Percentiles rank a stretch among this genome's conserved stretches.
Conservation (phyloP, 2,888 invertebrate species). For the Rambutsinella grinnellia region DNA sequence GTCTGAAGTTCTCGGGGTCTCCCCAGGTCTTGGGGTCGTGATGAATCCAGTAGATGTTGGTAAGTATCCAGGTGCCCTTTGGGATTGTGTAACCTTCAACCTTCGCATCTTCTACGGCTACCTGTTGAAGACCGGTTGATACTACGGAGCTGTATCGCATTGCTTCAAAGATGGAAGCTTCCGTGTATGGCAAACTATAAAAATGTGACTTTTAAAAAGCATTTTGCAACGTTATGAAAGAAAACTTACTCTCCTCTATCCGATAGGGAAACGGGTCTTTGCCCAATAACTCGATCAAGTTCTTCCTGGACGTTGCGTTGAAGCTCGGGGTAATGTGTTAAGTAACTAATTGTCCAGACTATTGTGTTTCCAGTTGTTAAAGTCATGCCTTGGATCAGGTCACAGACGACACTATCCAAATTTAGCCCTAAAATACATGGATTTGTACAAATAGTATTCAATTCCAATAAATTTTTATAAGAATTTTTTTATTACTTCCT, state of each 20-base stretch:
- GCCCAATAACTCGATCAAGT: constrained; percentile 14
- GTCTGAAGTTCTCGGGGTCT: constrained; percentile 22
- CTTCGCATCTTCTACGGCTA: not conserved
- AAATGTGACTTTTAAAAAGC: not conserved
- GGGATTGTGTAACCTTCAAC: constrained; percentile 22
- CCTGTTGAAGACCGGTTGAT: constrained; percentile 13
- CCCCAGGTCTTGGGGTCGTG: constrained; percentile 18
- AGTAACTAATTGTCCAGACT: constrained; percentile 2
- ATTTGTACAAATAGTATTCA: not conserved
- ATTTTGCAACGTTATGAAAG: not conserved
- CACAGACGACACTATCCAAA: constrained; percentile 23
- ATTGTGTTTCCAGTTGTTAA: constrained; percentile 23
- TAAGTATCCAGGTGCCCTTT: constrained; percentile 22
- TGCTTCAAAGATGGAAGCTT: constrained; percentile 29
- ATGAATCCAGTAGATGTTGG: constrained; percentile 28
- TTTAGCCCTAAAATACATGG: constrained; percentile 7
- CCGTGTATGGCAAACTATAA: constrained; percentile 27
- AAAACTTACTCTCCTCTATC: constrained; percentile 20
- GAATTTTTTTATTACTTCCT: constrained; percentile 31
- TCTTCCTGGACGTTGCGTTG: constrained; percentile 17
- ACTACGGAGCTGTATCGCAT: constrained; percentile 13
- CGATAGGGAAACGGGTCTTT: not conserved
- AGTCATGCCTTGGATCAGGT: constrained; percentile 14
- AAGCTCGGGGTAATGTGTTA: not conserved
- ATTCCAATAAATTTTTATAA: too few relatives aligned